Evolutionary conservation across 1,140 invertebrate species (phyloP).

Genomic region (Drosophila lacertosa): DNA sequence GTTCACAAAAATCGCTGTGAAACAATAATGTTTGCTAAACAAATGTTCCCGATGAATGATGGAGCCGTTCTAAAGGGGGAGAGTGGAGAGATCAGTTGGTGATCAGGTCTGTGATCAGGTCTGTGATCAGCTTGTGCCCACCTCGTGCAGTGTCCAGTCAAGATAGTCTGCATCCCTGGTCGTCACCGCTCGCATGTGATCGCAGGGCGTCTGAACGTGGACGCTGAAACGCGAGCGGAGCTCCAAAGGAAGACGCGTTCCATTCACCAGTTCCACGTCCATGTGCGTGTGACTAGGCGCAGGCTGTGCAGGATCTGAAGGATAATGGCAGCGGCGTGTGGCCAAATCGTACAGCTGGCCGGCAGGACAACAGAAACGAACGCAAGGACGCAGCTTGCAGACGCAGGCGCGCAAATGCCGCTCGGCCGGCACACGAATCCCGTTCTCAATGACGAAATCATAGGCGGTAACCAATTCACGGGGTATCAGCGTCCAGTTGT

Average conservation of each 20-base stretch:
- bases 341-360: constrained; percentile 58
- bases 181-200: constrained; percentile 58
- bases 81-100: background rate
- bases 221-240: constrained; percentile 43
- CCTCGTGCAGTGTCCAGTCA: constrained; percentile 67
- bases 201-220: constrained; percentile 64
- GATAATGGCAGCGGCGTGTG: constrained; percentile 11
- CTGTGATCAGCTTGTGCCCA: too few species aligned
- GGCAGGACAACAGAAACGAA: constrained; percentile 69
- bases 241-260: constrained; percentile 28
- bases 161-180: constrained; percentile 48
- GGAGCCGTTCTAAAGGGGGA: constrained; percentile 58
- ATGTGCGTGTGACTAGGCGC: constrained; percentile 44
- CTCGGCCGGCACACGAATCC: constrained; percentile 52
- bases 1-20: constrained; percentile 32
- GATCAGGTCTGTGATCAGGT: too few species aligned
- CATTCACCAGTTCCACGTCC: constrained; percentile 42
- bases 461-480: constrained; percentile 64
- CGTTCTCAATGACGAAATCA: constrained; percentile 74
- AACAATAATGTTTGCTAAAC: constrained; percentile 77
- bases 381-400: constrained; percentile 65
- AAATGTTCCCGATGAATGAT: constrained; percentile 51
- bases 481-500: constrained; percentile 68
- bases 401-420: constrained; percentile 70
- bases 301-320: background rate